Percentiles rank a stretch among this genome's conserved stretches.
phyloP scores from a whole-genome alignment of 2,888 invertebrate genomes.

The Seira ritae region DNA sequence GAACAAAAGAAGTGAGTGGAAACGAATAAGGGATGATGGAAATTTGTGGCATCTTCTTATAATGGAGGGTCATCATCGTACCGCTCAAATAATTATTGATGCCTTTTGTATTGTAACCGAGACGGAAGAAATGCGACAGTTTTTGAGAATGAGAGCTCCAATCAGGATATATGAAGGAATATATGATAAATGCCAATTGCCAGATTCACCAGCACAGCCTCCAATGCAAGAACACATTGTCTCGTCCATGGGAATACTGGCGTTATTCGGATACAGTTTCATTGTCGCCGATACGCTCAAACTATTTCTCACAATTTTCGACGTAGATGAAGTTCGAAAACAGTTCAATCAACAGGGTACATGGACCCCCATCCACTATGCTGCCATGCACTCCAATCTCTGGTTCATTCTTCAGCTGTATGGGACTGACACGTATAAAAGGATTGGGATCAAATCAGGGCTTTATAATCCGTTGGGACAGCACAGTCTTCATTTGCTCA shows the following conservation, averaged over 20 bases:
- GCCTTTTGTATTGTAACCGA: background rate
- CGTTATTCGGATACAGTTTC: conserved; percentile 21
- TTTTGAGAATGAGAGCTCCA: background rate
- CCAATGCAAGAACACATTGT: background rate
- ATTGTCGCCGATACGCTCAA: background rate
- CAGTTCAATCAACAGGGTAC: conserved; percentile 12
- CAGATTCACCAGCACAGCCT: background rate
- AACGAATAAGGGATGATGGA: conserved; percentile 1
- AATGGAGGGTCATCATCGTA: conserved; percentile 20
- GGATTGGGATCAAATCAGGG: background rate
- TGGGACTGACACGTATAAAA: background rate
- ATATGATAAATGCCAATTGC: background rate
- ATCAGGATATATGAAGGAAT: background rate
- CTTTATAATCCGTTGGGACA: background rate
- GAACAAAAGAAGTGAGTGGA: conserved; percentile 17
- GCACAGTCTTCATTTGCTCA: background rate
- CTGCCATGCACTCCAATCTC: conserved; percentile 42
- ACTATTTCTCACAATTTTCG: background rate
- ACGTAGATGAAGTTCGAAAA: background rate
- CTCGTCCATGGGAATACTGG: conserved; percentile 8
- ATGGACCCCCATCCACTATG: conserved; percentile 39
- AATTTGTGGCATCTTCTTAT: conserved; percentile 36
- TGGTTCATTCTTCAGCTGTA: background rate
- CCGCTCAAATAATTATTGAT: background rate
- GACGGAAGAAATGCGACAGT: background rate